phyloP scores from a whole-genome alignment of 2,888 invertebrate species.

The Emesis furor region DNA sequence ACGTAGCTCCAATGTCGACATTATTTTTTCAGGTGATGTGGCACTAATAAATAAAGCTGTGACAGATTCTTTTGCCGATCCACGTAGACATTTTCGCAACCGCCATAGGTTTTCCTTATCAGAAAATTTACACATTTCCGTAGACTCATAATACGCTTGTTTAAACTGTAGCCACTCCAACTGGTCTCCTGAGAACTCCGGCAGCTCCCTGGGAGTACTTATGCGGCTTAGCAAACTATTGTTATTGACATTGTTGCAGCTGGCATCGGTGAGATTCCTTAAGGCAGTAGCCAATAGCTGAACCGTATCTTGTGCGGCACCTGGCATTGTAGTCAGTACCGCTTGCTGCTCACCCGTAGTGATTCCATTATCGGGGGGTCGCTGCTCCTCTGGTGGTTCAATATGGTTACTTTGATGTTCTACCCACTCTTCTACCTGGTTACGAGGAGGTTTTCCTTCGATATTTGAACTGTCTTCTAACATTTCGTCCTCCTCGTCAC shows the following conservation, averaged over 20 bases:
- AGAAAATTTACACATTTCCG: conserved; percentile 66
- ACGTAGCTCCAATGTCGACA: conserved; percentile 52
- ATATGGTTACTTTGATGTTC: conserved; percentile 32
- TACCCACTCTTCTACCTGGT: conserved; percentile 49
- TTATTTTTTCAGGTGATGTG: not conserved
- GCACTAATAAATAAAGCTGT: not conserved
- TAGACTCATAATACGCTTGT: conserved; percentile 69
- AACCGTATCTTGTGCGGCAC: conserved; percentile 31
- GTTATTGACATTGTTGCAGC: not conserved
- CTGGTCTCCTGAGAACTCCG: conserved; percentile 65
- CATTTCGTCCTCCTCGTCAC: conserved; percentile 9
- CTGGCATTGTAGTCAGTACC: conserved; percentile 50
- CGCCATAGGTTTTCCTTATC: conserved; percentile 42
- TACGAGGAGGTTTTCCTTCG: not conserved
- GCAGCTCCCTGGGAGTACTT: conserved; percentile 63
- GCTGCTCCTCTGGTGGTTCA: conserved; percentile 42
- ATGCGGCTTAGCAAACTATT: conserved; percentile 48
- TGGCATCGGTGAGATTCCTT: conserved; percentile 45
- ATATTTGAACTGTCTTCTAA: not conserved
- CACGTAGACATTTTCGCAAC: conserved; percentile 69
- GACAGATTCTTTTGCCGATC: conserved; percentile 70
- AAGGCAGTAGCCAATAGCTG: not conserved
- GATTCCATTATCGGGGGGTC: conserved; percentile 24
- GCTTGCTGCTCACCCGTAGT: conserved; percentile 7
- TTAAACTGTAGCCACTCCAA: conserved; percentile 74